Base-by-base conservation (phyloP, 2,113 vertebrate genomes). In the Sylvietta virens region DNA sequence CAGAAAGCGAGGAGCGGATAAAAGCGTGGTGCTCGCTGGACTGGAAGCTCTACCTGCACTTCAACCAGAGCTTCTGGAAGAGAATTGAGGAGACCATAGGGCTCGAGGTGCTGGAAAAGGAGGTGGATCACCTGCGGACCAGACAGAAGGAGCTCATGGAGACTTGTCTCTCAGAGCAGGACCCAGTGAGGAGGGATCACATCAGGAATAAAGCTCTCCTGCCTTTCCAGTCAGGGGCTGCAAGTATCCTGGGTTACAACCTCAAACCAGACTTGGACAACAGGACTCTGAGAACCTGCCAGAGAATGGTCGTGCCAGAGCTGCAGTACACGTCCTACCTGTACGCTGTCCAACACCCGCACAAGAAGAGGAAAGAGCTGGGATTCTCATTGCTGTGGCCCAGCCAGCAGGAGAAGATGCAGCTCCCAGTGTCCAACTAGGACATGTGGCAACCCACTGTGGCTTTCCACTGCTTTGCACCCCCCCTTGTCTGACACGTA, bases 41-140 rank as follows among this genome's bases (percentile, higher is more conserved):
- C 95, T 99, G 99, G 99, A 94, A 93, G 57, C 98, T 99, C n/a
- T 99, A 99, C 95, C 72, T 94, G 51, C 98, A 99, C 86, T 99
- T 99, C 94, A 99, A 99, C 79, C 73, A 91, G 76, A 98, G 97
- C 35, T 98, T 99, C 96, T 99, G 99, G 99, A 96, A 80, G 44
- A 98, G 84, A 40, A 95, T 98, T 72, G 93, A 96, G 30, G 82
- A 95, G 6, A 94, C 94, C 51, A 80, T 99, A 51, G 98, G 98
- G 7, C 93, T 81, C 0, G 6, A 95, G 30, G 81, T 88, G 23
- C 98, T 99, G 89, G 84, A 89, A 62, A 51, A 76, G n/a, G 98
- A 99, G 74, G 97, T 99, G 51, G 88, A 60, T 33, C 88, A 21
- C 45, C 87, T 99, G 58, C 97, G 74, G 33, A 66, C 15, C 3